Percentiles rank a stretch among this genome's conserved stretches.
phyloP scores from a whole-genome alignment of 2,888 invertebrate species.

The Catocala nupta region DNA sequence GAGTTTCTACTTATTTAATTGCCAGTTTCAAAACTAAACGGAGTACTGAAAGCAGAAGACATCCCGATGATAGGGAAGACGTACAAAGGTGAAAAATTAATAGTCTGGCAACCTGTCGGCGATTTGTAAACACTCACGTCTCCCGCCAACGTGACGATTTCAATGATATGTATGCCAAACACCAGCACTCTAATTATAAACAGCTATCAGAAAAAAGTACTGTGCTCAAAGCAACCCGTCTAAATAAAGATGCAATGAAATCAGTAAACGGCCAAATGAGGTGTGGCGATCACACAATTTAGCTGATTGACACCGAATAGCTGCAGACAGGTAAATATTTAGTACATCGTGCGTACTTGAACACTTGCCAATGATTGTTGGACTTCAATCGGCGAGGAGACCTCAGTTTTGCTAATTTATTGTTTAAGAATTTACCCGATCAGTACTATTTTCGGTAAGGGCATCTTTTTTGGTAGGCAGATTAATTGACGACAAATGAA shows the following conservation, averaged over 20 bases:
- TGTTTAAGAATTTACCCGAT: constrained; percentile 68
- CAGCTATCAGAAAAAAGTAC: constrained; percentile 65
- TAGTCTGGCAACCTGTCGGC: constrained; percentile 57
- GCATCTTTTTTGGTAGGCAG: constrained; percentile 52
- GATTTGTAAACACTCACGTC: constrained; percentile 60
- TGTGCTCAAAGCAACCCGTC: constrained; percentile 57
- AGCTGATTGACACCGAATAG: constrained; percentile 67
- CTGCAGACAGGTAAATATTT: constrained; percentile 81
- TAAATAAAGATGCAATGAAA: constrained; percentile 63
- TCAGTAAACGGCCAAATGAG: constrained; percentile 49
- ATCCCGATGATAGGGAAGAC: constrained; percentile 41
- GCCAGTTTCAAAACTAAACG: constrained; percentile 30
- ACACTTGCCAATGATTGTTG: constrained; percentile 80
- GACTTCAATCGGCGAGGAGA: constrained; percentile 76
- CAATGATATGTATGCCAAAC: constrained; percentile 75
- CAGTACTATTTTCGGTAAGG: constrained; percentile 63
- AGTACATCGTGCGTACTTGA: constrained; percentile 80
- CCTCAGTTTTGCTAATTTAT: constrained; percentile 75
- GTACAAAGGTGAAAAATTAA: constrained; percentile 57
- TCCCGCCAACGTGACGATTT: constrained; percentile 67
- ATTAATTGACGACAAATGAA: constrained; percentile 35
- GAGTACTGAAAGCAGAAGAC: constrained; percentile 28
- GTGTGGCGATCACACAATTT: constrained; percentile 57
- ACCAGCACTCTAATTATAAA: constrained; percentile 73
- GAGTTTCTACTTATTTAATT: constrained; percentile 7